Percentiles rank a stretch among this genome's conserved stretches.
phyloP scores from a whole-genome alignment of 2,113 vertebrate species.

The Tylochromis polylepis region DNA sequence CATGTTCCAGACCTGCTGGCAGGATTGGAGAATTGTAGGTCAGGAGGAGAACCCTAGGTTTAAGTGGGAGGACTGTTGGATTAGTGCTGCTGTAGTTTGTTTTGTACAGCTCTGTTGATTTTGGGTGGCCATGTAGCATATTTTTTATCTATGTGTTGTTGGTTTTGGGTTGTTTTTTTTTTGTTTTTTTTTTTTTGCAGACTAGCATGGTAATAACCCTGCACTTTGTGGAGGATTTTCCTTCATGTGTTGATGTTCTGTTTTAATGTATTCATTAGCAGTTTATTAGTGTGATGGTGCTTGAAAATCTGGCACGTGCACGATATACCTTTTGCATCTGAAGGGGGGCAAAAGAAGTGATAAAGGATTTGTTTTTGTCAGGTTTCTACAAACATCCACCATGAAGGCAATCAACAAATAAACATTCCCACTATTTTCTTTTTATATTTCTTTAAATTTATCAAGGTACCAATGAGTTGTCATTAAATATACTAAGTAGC shows the following conservation, averaged over 20 bases:
- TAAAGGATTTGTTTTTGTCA: background rate
- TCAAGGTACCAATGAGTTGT: background rate
- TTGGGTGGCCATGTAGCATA: background rate
- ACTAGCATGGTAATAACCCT: background rate
- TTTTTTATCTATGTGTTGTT: background rate
- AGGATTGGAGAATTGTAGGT: background rate
- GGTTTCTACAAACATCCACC: background rate
- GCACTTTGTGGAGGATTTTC: background rate
- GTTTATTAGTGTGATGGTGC: background rate
- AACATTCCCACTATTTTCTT: background rate
- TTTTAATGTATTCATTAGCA: background rate
- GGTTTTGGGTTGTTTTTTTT: too few species aligned
- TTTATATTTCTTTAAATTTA: background rate
- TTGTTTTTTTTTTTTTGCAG: background rate
- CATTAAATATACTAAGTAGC: background rate
- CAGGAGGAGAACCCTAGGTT: conserved; percentile 15
- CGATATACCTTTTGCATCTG: background rate
- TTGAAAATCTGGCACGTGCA: background rate
- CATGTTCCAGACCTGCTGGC: background rate
- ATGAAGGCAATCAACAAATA: background rate
- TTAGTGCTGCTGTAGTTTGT: background rate
- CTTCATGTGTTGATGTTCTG: background rate
- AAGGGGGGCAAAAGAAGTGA: background rate
- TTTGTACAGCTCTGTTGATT: background rate
- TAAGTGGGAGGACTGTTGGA: background rate